A percentile compares a stretch with the other conserved stretches of the same genome.
These are phyloP conservation scores for Acanthoscelides obtectus DNA, from an alignment of 2,888 invertebrate species.

Conservation along the genomic window DNA sequence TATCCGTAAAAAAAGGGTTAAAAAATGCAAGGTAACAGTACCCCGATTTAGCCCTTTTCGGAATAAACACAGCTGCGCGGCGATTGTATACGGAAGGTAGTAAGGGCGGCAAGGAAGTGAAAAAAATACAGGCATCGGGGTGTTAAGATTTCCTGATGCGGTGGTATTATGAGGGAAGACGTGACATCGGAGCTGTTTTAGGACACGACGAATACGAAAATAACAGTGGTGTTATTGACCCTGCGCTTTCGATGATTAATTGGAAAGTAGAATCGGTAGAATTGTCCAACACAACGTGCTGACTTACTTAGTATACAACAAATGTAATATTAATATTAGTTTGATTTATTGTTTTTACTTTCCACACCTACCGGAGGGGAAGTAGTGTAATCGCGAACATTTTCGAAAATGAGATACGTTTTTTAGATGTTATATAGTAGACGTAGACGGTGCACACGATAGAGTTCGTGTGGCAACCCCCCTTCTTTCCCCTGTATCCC, in stretches of 20 bases:
- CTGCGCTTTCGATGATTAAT: background rate
- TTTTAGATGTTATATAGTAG: no score
- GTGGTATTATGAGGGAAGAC: background rate
- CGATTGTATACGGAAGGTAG: conserved; percentile 15
- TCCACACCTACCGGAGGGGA: no score
- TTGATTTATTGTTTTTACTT: no score
- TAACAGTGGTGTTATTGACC: background rate
- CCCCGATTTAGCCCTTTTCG: conserved; percentile 34
- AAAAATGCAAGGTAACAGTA: conserved; percentile 33
- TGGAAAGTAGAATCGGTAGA: no score
- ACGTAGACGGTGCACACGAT: no score
- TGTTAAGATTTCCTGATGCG: background rate
- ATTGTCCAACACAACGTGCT: no score
- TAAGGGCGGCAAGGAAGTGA: conserved; percentile 19
- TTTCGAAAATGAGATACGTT: no score
- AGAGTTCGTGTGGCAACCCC: no score
- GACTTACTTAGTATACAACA: no score
- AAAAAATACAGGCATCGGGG: conserved; percentile 6
- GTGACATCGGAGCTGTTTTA: background rate
- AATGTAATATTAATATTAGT: no score
- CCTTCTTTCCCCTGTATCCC: no score
- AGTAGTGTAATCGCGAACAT: no score
- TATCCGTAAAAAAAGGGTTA: conserved; percentile 27
- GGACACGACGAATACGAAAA: background rate
- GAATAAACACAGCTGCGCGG: conserved; percentile 34